Conservation (phyloP, 1,140 invertebrate genomes). For the Pinna nobilis region DNA sequence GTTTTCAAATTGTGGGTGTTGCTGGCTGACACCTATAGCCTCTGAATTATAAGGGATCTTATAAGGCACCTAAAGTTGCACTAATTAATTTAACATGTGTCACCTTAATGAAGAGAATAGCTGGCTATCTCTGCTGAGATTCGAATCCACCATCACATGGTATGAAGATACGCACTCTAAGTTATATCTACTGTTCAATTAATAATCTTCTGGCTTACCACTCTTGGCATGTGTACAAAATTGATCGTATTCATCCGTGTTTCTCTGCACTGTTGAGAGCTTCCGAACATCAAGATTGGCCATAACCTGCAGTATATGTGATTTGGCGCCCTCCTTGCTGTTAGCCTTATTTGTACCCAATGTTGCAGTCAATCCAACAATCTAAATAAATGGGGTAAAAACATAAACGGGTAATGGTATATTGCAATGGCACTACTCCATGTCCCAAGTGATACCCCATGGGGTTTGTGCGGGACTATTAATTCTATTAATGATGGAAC, state of each 20-base stretch:
- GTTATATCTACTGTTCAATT: no score
- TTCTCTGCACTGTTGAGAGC: constrained; percentile 21
- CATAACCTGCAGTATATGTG: constrained; percentile 48
- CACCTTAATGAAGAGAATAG: no score
- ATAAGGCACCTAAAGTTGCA: no score
- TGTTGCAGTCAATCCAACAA: constrained; percentile 67
- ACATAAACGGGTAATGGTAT: background rate
- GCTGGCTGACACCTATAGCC: no score
- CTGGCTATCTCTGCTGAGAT: no score
- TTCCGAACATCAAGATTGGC: constrained; percentile 51
- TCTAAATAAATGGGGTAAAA: constrained; percentile 32
- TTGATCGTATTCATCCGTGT: constrained; percentile 35
- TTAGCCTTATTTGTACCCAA: constrained; percentile 61
- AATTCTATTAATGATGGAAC: background rate
- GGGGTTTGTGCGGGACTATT: background rate
- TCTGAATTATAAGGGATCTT: no score
- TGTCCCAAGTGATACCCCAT: background rate
- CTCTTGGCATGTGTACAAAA: no score
- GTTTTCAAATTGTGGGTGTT: no score
- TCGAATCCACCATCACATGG: no score
- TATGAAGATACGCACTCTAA: no score
- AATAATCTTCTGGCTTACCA: no score
- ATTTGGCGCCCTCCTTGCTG: constrained; percentile 33
- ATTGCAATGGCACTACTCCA: background rate
- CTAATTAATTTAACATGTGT: no score